Evolutionary conservation across 2,113 vertebrate species (phyloP), one percentile per base, ranked within the genome.

Genomic region (Channa maculata): DNA sequence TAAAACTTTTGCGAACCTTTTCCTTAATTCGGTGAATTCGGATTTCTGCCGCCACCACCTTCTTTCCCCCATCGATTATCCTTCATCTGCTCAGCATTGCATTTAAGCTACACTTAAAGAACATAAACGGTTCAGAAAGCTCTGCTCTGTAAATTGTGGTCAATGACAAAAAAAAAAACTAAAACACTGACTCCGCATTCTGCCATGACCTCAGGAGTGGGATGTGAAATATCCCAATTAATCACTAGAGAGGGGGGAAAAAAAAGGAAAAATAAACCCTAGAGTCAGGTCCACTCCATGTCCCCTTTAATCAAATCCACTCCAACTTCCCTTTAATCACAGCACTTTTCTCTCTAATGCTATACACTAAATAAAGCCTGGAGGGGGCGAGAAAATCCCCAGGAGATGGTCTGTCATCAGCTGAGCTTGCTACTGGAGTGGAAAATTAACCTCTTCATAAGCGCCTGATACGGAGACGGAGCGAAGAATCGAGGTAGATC

Each of bases 241-340:
- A 83, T 88, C 78, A 87, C 79, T 59, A 65, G 34, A 36, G 36
- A 48, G 14, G 24, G 24, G 24, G 24, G 24, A 1, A 45, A 50
- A 62, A 8, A 55, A 60, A 63, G 55, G 14, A 62, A 69, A 76
- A 85, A 73, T 58, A 88, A 86, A 82, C 52, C 82, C 77, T 74
- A 43, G 77, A 85, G 83, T 88, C 72, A 77, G 75, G 81, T 80
- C 75, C 71, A 72, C 68, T 82, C 48, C 41, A 15, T n/a, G 63
- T 90, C 79, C 65, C 69, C 70, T 89, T 90, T 90, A 87, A 91
- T 91, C 77, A 88, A 82, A 86, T 80, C 83, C 86, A 71, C 54
- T 72, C 52, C 75, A 84, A 87, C 75, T 65, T 82, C 60, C 54
- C 75, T 88, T 85, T 89, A 89, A 89, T 86, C 86, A 77, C 81